Conservation (phyloP, 2,113 vertebrate genomes). For the Poeciliopsis occidentalis region DNA sequence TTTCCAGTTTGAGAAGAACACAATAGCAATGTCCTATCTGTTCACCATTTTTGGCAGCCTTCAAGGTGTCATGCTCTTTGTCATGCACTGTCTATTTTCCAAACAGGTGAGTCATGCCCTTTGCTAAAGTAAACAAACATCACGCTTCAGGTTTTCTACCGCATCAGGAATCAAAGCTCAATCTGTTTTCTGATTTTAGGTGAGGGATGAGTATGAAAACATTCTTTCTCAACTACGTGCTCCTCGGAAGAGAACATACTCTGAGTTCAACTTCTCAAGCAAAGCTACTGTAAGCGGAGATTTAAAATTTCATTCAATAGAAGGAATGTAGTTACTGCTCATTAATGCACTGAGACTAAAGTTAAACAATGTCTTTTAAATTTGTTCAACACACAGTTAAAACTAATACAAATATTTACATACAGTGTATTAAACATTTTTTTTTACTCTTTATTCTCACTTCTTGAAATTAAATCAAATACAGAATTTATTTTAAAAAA, state of each 20-base stretch:
- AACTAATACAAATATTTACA: no score
- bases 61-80: constrained; percentile 84
- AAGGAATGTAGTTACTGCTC: no score
- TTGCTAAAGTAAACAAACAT: neutral
- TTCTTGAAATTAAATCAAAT: no score
- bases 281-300: constrained; percentile 61
- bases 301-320: constrained; percentile 1
- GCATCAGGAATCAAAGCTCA: neutral
- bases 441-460: no score
- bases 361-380: no score
- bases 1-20: constrained; percentile 79
- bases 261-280: constrained; percentile 75
- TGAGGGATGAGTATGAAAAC: constrained; percentile 82
- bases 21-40: constrained; percentile 73
- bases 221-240: constrained; percentile 58
- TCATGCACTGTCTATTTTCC: constrained; percentile 85
- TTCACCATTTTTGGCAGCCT: constrained; percentile 85
- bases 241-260: constrained; percentile 74
- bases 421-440: no score
- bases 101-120: constrained; percentile 78
- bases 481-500: no score
- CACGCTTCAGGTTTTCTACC: neutral
- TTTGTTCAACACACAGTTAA: no score
- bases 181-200: constrained; percentile 64
- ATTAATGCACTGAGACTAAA: no score